A percentile compares a stretch with the other conserved stretches of the same genome.
phyloP scores from a whole-genome alignment of 2,888 invertebrate species.

The Argyresthia goedartella region DNA sequence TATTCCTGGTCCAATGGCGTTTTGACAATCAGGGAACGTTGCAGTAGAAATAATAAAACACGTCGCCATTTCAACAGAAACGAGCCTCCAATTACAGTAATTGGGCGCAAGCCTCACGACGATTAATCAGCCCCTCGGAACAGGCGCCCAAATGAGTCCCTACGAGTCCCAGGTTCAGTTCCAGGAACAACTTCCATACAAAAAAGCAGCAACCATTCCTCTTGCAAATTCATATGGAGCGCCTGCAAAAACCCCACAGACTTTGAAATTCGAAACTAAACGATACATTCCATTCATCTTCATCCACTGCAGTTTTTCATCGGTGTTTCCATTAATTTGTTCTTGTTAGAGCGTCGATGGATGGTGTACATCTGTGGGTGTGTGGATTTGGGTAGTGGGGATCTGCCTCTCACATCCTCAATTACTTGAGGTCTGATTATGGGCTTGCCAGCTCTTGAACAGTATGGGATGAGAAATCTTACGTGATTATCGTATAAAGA shows the following conservation, averaged over 20 bases:
- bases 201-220: slow-evolving; percentile 11
- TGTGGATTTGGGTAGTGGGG: no score
- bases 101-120: slow-evolving; percentile 7
- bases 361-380: no score
- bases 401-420: background rate
- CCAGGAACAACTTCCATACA: slow-evolving; percentile 14
- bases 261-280: no score
- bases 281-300: background rate
- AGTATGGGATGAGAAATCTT: no score
- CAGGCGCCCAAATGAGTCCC: background rate
- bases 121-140: slow-evolving; percentile 8
- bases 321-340: no score
- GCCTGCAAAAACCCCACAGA: background rate
- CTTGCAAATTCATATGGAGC: slow-evolving; percentile 7
- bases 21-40: no score
- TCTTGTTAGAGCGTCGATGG: no score
- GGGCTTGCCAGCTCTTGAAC: background rate
- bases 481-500: no score
- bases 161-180: slow-evolving; percentile 12
- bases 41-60: no score
- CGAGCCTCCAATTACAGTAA: background rate
- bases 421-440: background rate
- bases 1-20: no score
- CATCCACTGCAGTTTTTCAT: background rate
- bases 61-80: background rate